Conservation (phyloP, 2,888 invertebrate species). For the Dynastes hyllus region DNA sequence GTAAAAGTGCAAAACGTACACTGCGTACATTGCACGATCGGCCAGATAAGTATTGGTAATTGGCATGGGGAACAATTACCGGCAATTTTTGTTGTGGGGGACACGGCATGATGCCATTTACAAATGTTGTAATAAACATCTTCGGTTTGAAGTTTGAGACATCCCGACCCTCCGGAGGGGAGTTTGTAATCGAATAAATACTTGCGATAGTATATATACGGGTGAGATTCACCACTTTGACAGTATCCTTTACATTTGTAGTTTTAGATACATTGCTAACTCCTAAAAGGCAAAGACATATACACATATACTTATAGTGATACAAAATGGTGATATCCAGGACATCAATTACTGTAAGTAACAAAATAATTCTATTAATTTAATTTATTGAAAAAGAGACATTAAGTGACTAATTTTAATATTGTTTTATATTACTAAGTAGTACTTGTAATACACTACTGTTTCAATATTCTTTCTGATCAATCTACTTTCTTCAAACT, state of each 20-base stretch:
- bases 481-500: no score
- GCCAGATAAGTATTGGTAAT: conserved; percentile 58
- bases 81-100: conserved; percentile 59
- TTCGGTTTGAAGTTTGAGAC: conserved; percentile 57
- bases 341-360: conserved; percentile 37
- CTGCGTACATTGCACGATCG: conserved; percentile 58
- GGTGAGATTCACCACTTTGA: conserved; percentile 52
- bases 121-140: conserved; percentile 66
- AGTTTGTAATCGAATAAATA: conserved; percentile 55
- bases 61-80: conserved; percentile 57
- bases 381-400: background rate
- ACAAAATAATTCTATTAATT: background rate
- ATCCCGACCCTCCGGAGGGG: conserved; percentile 64
- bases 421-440: background rate
- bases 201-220: conserved; percentile 55
- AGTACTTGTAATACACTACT: no score
- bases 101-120: conserved; percentile 65
- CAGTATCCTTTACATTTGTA: conserved; percentile 47
- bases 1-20: conserved; percentile 58
- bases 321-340: conserved; percentile 44
- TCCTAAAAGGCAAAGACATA: conserved; percentile 3
- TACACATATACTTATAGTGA: background rate
- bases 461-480: no score
- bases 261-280: conserved; percentile 37
- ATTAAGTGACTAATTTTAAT: background rate